These are phyloP conservation scores for Mamestra configurata DNA, from an alignment of 1,140 invertebrate species.

Conservation along the genomic window DNA sequence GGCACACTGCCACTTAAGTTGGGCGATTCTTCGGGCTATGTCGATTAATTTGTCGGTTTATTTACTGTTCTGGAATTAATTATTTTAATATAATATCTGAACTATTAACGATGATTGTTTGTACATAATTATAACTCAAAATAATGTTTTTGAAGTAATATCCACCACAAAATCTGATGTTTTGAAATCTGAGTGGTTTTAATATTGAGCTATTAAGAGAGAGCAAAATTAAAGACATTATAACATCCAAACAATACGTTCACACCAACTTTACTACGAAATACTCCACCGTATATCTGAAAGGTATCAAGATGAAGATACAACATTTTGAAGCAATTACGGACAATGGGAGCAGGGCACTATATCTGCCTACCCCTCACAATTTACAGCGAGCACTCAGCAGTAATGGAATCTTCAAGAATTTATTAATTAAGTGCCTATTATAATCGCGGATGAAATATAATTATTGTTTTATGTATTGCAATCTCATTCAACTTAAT, in stretches of 20 bases:
- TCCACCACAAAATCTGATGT: no score
- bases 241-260: background rate
- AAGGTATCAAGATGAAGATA: background rate
- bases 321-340: slow-evolving; percentile 4
- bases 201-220: background rate
- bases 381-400: slow-evolving; percentile 44
- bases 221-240: background rate
- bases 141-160: no score
- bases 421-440: slow-evolving; percentile 54
- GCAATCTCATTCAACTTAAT: slow-evolving; percentile 59
- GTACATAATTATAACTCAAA: no score
- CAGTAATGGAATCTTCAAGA: slow-evolving; percentile 49
- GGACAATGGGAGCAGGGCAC: slow-evolving; percentile 3
- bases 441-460: slow-evolving; percentile 54
- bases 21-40: no score
- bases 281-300: no score
- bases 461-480: slow-evolving; percentile 59
- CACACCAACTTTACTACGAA: background rate
- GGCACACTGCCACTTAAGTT: no score
- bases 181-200: no score
- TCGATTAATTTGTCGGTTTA: no score
- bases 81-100: no score
- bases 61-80: no score
- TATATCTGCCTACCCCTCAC: slow-evolving; percentile 18
- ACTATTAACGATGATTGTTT: no score